phyloP scores from a whole-genome alignment of 2,797 vertebrate genomes.

The Falco naumanni region DNA sequence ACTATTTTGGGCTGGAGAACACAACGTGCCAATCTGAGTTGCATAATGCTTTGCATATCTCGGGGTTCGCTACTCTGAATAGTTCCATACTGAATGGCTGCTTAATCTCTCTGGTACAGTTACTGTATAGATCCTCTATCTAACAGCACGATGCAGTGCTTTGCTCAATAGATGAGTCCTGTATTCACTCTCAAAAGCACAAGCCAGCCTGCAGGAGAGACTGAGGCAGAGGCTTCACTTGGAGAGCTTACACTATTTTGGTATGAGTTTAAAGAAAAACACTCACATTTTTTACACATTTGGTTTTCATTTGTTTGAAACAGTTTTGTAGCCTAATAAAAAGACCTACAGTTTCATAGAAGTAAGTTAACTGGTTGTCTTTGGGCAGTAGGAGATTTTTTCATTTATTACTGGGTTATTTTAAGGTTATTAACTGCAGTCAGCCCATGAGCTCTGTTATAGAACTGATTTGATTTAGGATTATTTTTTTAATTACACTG shows the following conservation, averaged over 20 bases:
- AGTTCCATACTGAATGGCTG: conserved; percentile 41
- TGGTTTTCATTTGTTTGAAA: conserved; percentile 78
- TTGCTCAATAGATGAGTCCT: conserved; percentile 24
- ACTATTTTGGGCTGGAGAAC: conserved; percentile 56
- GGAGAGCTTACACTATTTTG: conserved; percentile 21
- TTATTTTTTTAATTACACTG: conserved; percentile 30
- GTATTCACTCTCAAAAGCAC: conserved; percentile 46
- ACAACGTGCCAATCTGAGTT: conserved; percentile 45
- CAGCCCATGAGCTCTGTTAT: conserved; percentile 11
- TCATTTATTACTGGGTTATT: conserved; percentile 73
- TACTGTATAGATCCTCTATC: not conserved
- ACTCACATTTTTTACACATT: conserved; percentile 61
- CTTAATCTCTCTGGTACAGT: conserved; percentile 28
- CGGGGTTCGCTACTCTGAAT: conserved; percentile 20
- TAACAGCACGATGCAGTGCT: not conserved
- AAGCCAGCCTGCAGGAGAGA: conserved; percentile 3
- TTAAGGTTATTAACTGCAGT: conserved; percentile 65
- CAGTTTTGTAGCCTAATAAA: conserved; percentile 74
- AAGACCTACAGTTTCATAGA: conserved; percentile 74
- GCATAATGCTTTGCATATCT: conserved; percentile 56
- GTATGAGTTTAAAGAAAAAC: conserved; percentile 40
- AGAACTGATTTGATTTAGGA: conserved; percentile 39
- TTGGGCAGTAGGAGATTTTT: conserved; percentile 67
- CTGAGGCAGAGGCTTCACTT: not conserved
- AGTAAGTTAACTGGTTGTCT: conserved; percentile 74